Conservation (phyloP, 92 coral and sea anemone species). For the Actinernus sp. region DNA sequence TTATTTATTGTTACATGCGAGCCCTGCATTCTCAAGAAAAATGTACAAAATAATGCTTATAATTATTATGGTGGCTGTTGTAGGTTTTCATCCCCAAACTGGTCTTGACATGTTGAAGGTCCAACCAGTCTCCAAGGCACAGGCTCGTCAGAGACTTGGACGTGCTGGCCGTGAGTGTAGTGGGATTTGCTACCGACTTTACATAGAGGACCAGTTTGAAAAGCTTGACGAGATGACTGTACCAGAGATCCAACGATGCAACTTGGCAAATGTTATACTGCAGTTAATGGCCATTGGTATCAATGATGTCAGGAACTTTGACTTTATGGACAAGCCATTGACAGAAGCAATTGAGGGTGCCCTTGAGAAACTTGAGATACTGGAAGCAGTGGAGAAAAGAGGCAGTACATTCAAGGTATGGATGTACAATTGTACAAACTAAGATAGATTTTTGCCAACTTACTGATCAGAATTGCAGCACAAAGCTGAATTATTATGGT, state of each 20-base stretch:
- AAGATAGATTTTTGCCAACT: not conserved
- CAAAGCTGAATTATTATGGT: not conserved
- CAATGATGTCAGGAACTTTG: slow-evolving; percentile 75
- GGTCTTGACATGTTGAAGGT: slow-evolving; percentile 93
- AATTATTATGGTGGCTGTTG: not conserved
- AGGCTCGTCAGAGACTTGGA: slow-evolving; percentile 95
- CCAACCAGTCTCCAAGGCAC: slow-evolving; percentile 98
- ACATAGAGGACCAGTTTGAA: slow-evolving; percentile 97
- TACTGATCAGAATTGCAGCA: not conserved
- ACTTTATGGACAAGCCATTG: slow-evolving; percentile 88
- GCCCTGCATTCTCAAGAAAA: not conserved
- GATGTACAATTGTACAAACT: too few relatives aligned
- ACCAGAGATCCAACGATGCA: slow-evolving; percentile 97
- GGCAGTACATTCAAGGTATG: slow-evolving; percentile 63
- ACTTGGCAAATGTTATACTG: slow-evolving; percentile 77
- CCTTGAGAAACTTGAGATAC: slow-evolving; percentile 66
- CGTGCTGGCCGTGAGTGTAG: slow-evolving; percentile 96
- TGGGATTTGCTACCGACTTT: slow-evolving; percentile 93
- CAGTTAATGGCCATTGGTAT: slow-evolving; percentile 95
- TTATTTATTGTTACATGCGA: not conserved
- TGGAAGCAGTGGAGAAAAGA: slow-evolving; percentile 86
- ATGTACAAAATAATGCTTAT: too few relatives aligned
- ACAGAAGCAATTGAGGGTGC: slow-evolving; percentile 85
- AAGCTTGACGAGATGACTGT: slow-evolving; percentile 73
- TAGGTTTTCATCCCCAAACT: slow-evolving; percentile 95